Evolutionary conservation across 37 sponge, comb jelly and placozoan species (phyloP).

Genomic region (Geodia barretti): DNA sequence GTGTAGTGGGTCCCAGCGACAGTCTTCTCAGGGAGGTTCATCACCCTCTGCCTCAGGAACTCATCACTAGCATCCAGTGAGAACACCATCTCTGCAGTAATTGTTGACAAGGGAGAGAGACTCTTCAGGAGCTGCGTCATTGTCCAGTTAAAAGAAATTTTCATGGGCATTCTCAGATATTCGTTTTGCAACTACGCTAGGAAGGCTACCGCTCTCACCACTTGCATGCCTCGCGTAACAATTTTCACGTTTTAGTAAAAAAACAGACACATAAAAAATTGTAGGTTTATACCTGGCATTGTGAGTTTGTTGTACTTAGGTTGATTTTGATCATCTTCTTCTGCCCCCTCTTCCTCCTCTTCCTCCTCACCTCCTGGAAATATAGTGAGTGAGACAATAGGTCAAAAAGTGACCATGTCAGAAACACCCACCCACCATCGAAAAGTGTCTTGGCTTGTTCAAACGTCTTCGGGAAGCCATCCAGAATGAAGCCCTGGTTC

Average conservation of each 20-base stretch:
- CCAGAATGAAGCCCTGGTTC: constrained; percentile 94
- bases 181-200: too few relatives aligned
- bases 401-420: too few relatives aligned
- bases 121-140: too few relatives aligned
- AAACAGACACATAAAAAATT: too few relatives aligned
- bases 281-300: constrained; percentile 81
- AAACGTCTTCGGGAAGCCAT: constrained; percentile 94
- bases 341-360: constrained; percentile 64
- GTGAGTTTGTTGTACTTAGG: constrained; percentile 58
- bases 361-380: constrained; percentile 35
- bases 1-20: constrained; percentile 90
- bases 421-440: constrained; percentile 56
- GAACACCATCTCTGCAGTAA: constrained; percentile 84
- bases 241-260: too few relatives aligned
- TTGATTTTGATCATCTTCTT: constrained; percentile 49
- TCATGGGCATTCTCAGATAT: too few relatives aligned
- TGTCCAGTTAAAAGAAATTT: too few relatives aligned
- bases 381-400: neutral
- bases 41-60: constrained; percentile 88
- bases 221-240: too few relatives aligned
- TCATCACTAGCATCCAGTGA: constrained; percentile 82
- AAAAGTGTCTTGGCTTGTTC: constrained; percentile 88
- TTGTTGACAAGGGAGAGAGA: too few relatives aligned
- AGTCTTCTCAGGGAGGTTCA: constrained; percentile 87
- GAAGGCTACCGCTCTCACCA: too few relatives aligned